A percentile compares a stretch with the other conserved stretches of the same genome.
These are phyloP conservation scores for Arbacia lixula DNA, from an alignment of 53 echinoderm and acorn worm species.

Conservation along the genomic window DNA sequence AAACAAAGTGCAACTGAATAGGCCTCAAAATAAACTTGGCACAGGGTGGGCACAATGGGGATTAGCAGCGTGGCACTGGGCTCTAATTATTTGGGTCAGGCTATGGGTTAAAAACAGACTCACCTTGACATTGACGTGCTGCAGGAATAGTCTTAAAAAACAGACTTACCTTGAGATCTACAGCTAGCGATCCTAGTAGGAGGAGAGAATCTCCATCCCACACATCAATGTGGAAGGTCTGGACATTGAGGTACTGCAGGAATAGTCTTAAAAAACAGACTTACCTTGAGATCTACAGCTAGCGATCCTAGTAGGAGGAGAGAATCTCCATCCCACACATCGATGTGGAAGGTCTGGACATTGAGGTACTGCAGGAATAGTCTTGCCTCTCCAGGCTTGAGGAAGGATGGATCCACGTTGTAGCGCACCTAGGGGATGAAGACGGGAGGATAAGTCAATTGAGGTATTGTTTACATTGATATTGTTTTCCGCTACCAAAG, in stretches of 20 bases:
- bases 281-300: slow-evolving; percentile 90
- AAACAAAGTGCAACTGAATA: no score
- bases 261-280: slow-evolving; percentile 51
- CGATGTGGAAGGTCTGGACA: slow-evolving; percentile 92
- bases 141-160: no score
- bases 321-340: slow-evolving; percentile 96
- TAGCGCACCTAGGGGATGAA: slow-evolving; percentile 68
- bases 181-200: slow-evolving; percentile 63
- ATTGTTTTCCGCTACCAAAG: no score
- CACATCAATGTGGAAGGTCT: slow-evolving; percentile 75
- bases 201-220: slow-evolving; percentile 80
- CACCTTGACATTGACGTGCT: no score
- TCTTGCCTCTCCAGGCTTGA: slow-evolving; percentile 88
- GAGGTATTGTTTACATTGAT: neutral
- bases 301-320: slow-evolving; percentile 84
- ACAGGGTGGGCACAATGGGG: no score
- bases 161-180: neutral
- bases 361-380: slow-evolving; percentile 82
- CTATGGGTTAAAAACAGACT: no score
- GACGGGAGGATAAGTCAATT: neutral
- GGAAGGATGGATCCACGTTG: slow-evolving; percentile 82
- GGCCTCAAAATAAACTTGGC: no score
- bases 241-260: slow-evolving; percentile 64
- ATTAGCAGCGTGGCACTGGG: no score
- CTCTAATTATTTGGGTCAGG: no score